These are phyloP conservation scores for Eupsilia transversa DNA, from an alignment of 2,888 invertebrate genomes.

Conservation along the genomic window DNA sequence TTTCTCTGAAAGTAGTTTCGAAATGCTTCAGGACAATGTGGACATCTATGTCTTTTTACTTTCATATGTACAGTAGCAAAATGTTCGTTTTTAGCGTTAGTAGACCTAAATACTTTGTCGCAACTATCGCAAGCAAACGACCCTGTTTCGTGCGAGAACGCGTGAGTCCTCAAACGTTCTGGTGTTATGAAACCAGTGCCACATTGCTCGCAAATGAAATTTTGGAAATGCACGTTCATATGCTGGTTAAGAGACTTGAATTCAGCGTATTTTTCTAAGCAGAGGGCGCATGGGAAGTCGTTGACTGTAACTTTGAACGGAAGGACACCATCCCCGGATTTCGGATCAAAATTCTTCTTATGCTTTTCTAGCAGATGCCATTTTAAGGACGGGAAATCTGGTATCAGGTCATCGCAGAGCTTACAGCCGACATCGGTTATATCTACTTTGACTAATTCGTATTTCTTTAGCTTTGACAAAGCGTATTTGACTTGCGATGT, in stretches of 20 bases:
- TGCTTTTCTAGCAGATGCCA: conserved; percentile 79
- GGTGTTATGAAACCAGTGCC: conserved; percentile 86
- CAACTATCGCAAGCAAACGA: conserved; percentile 85
- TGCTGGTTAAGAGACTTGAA: conserved; percentile 86
- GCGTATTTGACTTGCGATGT: conserved; percentile 73
- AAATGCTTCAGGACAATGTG: conserved; percentile 84
- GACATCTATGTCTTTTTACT: conserved; percentile 84
- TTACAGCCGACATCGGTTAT: conserved; percentile 81
- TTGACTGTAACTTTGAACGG: conserved; percentile 80
- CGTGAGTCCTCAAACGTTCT: conserved; percentile 81
- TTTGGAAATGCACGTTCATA: conserved; percentile 87
- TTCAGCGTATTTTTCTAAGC: conserved; percentile 78
- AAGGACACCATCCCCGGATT: conserved; percentile 78
- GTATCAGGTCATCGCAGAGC: conserved; percentile 75
- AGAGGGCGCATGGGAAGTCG: conserved; percentile 80
- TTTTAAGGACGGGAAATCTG: conserved; percentile 76
- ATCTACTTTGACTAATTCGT: conserved; percentile 84
- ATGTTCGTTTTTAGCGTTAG: conserved; percentile 86
- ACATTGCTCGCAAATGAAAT: conserved; percentile 86
- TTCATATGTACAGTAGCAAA: conserved; percentile 87
- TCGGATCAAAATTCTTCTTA: conserved; percentile 74
- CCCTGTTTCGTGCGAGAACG: conserved; percentile 83
- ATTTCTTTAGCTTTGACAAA: conserved; percentile 78
- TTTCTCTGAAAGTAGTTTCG: conserved; percentile 86
- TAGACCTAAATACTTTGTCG: conserved; percentile 87